phyloP scores from a whole-genome alignment of 35 echinoderm and acorn worm species.

The Holothuria glaberrima region DNA sequence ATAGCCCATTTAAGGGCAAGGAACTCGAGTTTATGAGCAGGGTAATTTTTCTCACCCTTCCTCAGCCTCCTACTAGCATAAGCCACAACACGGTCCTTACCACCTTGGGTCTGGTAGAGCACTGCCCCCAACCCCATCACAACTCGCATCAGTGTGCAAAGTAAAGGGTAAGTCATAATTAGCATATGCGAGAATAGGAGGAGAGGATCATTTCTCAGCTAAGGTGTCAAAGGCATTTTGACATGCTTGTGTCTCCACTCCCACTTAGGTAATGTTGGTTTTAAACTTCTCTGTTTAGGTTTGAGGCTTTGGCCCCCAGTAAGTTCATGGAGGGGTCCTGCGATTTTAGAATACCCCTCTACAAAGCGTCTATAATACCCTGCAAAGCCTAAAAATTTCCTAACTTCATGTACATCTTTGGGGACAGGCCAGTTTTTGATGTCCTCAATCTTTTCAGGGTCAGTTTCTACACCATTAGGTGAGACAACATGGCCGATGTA shows the following conservation, averaged over 20 bases:
- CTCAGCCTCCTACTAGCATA: conserved; percentile 61
- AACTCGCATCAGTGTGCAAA: conserved; percentile 41
- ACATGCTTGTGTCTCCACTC: conserved; percentile 17
- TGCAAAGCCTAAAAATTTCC: conserved; percentile 41
- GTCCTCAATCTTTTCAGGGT: conserved; percentile 31
- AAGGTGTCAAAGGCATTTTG: neutral
- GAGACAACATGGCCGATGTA: conserved; percentile 68
- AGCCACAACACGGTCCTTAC: conserved; percentile 48
- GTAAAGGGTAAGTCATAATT: conserved; percentile 17
- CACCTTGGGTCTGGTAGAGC: conserved; percentile 44
- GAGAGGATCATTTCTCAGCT: neutral
- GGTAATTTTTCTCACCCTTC: conserved; percentile 38
- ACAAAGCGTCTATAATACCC: conserved; percentile 56
- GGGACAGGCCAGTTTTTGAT: conserved; percentile 49
- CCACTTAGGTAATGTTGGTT: neutral
- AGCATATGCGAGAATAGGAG: conserved; percentile 24
- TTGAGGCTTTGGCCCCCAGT: neutral
- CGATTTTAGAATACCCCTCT: conserved; percentile 62
- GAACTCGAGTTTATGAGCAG: conserved; percentile 76
- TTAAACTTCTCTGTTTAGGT: neutral
- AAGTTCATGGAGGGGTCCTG: neutral
- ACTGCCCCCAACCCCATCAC: conserved; percentile 41
- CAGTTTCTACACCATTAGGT: conserved; percentile 34
- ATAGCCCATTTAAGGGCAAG: conserved; percentile 66
- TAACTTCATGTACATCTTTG: conserved; percentile 33